These are phyloP conservation scores for Macrocentrus cingulum DNA, from an alignment of 1,140 invertebrate species.

Conservation along the genomic window DNA sequence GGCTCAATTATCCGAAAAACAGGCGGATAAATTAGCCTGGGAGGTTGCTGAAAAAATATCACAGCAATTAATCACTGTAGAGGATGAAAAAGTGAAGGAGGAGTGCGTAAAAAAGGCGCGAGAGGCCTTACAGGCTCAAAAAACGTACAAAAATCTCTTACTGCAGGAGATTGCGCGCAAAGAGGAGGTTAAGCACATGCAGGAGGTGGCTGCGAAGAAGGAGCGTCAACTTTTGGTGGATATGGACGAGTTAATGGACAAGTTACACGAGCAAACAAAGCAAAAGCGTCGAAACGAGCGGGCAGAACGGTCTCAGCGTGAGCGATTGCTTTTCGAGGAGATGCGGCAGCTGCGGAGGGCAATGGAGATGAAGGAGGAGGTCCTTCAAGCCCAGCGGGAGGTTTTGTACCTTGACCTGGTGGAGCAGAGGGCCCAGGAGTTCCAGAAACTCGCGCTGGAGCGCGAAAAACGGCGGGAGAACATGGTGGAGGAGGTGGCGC, in stretches of 20 bases:
- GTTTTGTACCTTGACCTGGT: slow-evolving; percentile 29
- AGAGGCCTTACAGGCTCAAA: not conserved
- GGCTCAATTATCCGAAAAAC: slow-evolving; percentile 39
- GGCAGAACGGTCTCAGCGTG: slow-evolving; percentile 27
- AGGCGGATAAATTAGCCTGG: slow-evolving; percentile 29
- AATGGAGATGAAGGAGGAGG: slow-evolving; percentile 1
- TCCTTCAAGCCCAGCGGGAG: not conserved
- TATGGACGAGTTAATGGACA: slow-evolving; percentile 34
- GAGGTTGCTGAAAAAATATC: slow-evolving; percentile 29
- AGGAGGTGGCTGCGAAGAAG: slow-evolving; percentile 28
- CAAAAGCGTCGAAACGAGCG: slow-evolving; percentile 12
- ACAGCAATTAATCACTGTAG: slow-evolving; percentile 10
- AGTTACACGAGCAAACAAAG: slow-evolving; percentile 29
- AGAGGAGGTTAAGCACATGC: slow-evolving; percentile 12
- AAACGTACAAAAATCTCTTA: slow-evolving; percentile 34
- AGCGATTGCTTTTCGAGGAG: slow-evolving; percentile 30
- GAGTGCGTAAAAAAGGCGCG: slow-evolving; percentile 18
- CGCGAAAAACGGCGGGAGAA: slow-evolving; percentile 26
- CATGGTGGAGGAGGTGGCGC: slow-evolving; percentile 28
- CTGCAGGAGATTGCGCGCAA: slow-evolving; percentile 35
- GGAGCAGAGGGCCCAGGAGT: slow-evolving; percentile 27
- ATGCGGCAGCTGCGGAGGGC: slow-evolving; percentile 4
- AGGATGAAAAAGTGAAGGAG: too few species aligned
- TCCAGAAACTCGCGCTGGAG: slow-evolving; percentile 28
- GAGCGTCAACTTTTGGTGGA: slow-evolving; percentile 36